A percentile compares a stretch with the other conserved stretches of the same genome.
These are phyloP conservation scores for Brachypteracias leptosomus DNA, from an alignment of 2,113 vertebrate genomes.

Conservation along the genomic window DNA sequence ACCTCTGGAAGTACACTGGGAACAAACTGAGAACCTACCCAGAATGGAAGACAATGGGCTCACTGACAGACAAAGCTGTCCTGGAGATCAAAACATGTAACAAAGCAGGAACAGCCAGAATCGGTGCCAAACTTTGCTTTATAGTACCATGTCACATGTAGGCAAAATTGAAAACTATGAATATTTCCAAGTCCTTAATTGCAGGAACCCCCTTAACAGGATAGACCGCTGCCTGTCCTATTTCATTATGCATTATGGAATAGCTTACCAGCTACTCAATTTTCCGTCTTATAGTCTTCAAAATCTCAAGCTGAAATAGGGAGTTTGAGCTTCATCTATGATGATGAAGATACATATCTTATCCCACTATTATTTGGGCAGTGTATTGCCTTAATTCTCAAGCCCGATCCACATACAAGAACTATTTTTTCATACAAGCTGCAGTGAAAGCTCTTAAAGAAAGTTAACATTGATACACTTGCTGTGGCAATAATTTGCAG, in stretches of 20 bases:
- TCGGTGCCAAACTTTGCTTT: background rate
- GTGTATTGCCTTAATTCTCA: background rate
- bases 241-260: background rate
- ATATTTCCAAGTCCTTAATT: background rate
- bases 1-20: background rate
- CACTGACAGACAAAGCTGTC: background rate
- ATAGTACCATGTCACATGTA: rapidly evolving
- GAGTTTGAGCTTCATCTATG: background rate
- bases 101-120: background rate
- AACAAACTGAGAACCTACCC: background rate
- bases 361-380: background rate
- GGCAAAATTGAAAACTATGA: background rate
- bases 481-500: background rate
- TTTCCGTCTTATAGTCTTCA: background rate
- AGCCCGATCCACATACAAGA: background rate
- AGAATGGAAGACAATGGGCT: background rate
- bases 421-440: background rate
- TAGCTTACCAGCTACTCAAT: background rate
- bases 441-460: background rate
- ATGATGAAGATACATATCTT: background rate
- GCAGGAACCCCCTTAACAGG: background rate
- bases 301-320: background rate
- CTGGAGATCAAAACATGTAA: background rate
- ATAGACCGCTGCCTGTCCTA: background rate
- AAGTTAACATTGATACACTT: background rate